Evolutionary conservation across 2,888 invertebrate species (phyloP).

Genomic region (Spialia ferax): DNA sequence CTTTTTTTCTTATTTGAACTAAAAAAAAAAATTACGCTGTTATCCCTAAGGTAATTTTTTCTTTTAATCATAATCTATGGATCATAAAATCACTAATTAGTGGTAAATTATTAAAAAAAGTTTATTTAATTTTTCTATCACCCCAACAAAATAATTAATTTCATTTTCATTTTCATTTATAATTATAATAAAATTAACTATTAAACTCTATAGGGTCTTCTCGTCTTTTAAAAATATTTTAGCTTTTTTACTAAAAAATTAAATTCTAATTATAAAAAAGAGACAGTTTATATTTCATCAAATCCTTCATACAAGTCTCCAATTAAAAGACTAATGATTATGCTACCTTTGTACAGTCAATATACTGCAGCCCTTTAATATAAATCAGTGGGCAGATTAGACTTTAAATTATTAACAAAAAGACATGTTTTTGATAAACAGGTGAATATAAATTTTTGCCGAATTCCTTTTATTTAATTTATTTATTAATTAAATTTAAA

Average conservation of each 20-base stretch:
- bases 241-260: conserved; percentile 88
- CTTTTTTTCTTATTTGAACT: conserved; percentile 91
- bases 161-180: conserved; percentile 65
- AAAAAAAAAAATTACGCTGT: conserved; percentile 93
- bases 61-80: conserved; percentile 88
- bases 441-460: conserved; percentile 88
- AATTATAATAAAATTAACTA: conserved; percentile 67
- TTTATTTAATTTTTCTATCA: conserved; percentile 87
- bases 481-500: conserved; percentile 84
- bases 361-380: conserved; percentile 92
- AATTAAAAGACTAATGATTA: conserved; percentile 92
- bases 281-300: conserved; percentile 89
- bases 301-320: conserved; percentile 92
- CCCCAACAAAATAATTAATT: conserved; percentile 87
- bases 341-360: conserved; percentile 51
- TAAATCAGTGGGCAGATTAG: conserved; percentile 90
- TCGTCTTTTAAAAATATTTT: conserved; percentile 89
- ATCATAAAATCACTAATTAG: conserved; percentile 81
- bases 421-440: conserved; percentile 94
- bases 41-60: conserved; percentile 94
- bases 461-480: conserved; percentile 93
- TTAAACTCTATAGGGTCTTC: conserved; percentile 93
- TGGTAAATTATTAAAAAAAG: conserved; percentile 72
- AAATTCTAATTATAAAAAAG: conserved; percentile 68
- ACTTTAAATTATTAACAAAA: conserved; percentile 72